phyloP scores from a whole-genome alignment of 53 echinoderm and acorn worm species.

The Echinometra lucunter region DNA sequence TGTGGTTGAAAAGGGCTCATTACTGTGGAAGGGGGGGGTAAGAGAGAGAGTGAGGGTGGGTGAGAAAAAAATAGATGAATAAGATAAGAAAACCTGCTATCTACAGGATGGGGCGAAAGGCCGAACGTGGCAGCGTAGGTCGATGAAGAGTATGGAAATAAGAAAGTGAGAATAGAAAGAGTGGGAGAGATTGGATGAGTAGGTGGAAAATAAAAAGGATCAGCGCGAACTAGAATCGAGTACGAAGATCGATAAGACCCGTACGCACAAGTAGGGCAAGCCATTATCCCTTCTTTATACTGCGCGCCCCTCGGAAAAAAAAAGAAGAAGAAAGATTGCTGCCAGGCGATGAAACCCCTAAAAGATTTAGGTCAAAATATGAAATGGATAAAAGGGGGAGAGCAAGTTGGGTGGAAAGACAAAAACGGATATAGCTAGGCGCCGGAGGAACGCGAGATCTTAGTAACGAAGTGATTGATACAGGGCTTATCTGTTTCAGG shows the following conservation, averaged over 20 bases:
- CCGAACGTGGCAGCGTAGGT: not conserved
- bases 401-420: slow-evolving; percentile 11
- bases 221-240: not conserved
- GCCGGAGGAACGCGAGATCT: slow-evolving; percentile 26
- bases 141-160: not conserved
- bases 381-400: slow-evolving; percentile 27
- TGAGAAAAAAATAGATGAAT: not conserved
- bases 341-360: not conserved
- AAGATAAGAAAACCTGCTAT: not conserved
- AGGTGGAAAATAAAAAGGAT: not conserved
- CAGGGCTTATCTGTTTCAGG: slow-evolving; percentile 18
- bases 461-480: slow-evolving; percentile 23
- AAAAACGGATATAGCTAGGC: slow-evolving; percentile 1
- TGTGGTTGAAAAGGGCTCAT: not conserved
- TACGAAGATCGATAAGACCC: not conserved
- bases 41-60: not conserved
- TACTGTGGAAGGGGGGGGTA: not conserved
- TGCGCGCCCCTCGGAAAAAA: not conserved
- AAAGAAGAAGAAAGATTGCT: too few species aligned
- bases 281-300: slow-evolving; percentile 6
- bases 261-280: slow-evolving; percentile 19
- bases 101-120: not conserved
- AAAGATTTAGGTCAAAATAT: slow-evolving; percentile 35
- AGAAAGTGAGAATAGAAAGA: too few species aligned
- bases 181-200: not conserved